Percentiles rank a stretch among this genome's conserved stretches.
phyloP scores from a whole-genome alignment of 2,888 invertebrate species.

The Agrochola circellaris region DNA sequence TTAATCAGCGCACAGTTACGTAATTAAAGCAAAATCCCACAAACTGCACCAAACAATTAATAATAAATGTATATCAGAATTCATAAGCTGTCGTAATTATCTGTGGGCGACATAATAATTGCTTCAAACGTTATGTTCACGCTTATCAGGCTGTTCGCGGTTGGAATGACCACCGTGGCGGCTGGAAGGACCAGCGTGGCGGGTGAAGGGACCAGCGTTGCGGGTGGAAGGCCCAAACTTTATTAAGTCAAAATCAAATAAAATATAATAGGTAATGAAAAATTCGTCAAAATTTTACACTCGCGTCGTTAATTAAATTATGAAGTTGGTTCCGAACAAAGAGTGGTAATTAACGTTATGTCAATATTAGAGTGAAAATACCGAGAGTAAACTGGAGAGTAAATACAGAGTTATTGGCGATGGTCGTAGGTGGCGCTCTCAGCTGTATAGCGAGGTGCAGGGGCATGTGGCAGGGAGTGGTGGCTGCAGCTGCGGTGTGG shows the following conservation, averaged over 20 bases:
- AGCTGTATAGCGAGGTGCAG: neutral
- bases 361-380: constrained; percentile 29
- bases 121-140: constrained; percentile 20
- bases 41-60: constrained; percentile 30
- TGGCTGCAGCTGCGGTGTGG: neutral
- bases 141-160: neutral
- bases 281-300: constrained; percentile 40
- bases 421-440: neutral
- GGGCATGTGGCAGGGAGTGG: neutral
- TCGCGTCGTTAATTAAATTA: constrained; percentile 52
- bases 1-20: constrained; percentile 26
- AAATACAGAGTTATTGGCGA: neutral
- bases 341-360: constrained; percentile 46
- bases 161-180: neutral
- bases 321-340: constrained; percentile 49
- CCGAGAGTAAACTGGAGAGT: neutral
- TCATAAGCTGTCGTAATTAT: constrained; percentile 36
- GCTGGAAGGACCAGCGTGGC: neutral
- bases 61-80: constrained; percentile 39
- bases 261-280: constrained; percentile 44
- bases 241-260: constrained; percentile 59
- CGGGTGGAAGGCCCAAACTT: constrained; percentile 14
- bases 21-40: constrained; percentile 18
- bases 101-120: constrained; percentile 11
- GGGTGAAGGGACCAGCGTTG: too few relatives aligned